Conservation (phyloP, 2,888 invertebrate species). For the Acronicta aceris region DNA sequence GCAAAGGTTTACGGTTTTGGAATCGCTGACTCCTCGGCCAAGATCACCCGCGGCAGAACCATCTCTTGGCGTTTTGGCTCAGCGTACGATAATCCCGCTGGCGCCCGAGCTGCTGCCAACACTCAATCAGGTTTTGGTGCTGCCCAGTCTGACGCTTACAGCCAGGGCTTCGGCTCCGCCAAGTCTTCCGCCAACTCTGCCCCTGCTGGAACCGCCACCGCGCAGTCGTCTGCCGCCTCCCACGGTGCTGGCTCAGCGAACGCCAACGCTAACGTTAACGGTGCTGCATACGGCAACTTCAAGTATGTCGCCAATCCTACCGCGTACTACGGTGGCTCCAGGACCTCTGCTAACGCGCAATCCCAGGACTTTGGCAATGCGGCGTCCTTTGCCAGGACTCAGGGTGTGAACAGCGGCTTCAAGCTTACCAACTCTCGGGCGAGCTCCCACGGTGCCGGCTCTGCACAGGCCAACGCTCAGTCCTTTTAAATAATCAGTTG, state of each 20-base stretch:
- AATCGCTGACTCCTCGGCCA: conserved; percentile 67
- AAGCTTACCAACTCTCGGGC: conserved; percentile 12
- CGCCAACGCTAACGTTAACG: conserved; percentile 64
- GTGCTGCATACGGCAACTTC: conserved; percentile 57
- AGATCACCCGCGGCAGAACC: conserved; percentile 61
- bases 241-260: conserved; percentile 62
- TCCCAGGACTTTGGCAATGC: conserved; percentile 72
- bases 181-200: conserved; percentile 61
- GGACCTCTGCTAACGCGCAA: conserved; percentile 71
- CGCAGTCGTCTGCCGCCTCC: conserved; percentile 63
- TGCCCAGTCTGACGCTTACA: conserved; percentile 65
- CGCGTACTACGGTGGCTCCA: conserved; percentile 72
- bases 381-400: conserved; percentile 69
- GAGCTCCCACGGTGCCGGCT: no score
- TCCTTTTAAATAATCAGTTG: conserved; percentile 60
- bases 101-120: conserved; percentile 56
- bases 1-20: conserved; percentile 70
- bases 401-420: conserved; percentile 70
- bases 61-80: conserved; percentile 82
- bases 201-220: conserved; percentile 50
- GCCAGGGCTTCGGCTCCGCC: conserved; percentile 65
- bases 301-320: conserved; percentile 69
- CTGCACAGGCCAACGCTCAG: conserved; percentile 69
- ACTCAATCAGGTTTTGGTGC: conserved; percentile 36
- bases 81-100: conserved; percentile 70